phyloP scores from a whole-genome alignment of 2,113 vertebrate species.

The Phalacrocorax pelagicus region DNA sequence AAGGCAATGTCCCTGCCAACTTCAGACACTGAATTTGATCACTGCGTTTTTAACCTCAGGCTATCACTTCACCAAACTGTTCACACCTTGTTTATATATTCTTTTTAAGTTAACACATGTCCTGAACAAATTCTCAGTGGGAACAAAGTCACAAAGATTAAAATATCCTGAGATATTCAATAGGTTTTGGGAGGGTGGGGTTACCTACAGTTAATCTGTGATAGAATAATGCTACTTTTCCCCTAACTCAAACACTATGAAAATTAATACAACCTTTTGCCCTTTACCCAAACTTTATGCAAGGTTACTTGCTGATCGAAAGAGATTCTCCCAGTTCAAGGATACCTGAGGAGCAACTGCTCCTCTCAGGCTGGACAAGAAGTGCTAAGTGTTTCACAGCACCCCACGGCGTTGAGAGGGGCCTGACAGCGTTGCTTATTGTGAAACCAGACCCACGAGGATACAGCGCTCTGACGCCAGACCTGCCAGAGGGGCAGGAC shows the following conservation, averaged over 20 bases:
- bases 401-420: neutral
- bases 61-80: constrained; percentile 11
- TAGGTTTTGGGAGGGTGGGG: neutral
- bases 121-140: neutral
- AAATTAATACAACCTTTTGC: neutral
- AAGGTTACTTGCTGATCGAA: neutral
- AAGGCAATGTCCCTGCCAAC: neutral
- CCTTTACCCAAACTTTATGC: neutral
- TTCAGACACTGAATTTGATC: constrained; percentile 14
- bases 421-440: neutral
- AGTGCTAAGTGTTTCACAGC: neutral
- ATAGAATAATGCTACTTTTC: neutral
- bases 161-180: neutral
- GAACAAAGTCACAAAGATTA: constrained; percentile 6
- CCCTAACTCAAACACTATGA: neutral
- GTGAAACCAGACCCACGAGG: neutral
- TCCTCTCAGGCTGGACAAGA: neutral
- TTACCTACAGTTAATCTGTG: neutral
- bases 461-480: neutral
- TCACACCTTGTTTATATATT: constrained; percentile 17
- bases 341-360: neutral
- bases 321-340: neutral
- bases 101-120: constrained; percentile 18
- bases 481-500: accelerated
- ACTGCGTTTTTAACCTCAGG: neutral